Base-by-base conservation (phyloP, 1,140 invertebrate genomes). In the Nilaparvata lugens region DNA sequence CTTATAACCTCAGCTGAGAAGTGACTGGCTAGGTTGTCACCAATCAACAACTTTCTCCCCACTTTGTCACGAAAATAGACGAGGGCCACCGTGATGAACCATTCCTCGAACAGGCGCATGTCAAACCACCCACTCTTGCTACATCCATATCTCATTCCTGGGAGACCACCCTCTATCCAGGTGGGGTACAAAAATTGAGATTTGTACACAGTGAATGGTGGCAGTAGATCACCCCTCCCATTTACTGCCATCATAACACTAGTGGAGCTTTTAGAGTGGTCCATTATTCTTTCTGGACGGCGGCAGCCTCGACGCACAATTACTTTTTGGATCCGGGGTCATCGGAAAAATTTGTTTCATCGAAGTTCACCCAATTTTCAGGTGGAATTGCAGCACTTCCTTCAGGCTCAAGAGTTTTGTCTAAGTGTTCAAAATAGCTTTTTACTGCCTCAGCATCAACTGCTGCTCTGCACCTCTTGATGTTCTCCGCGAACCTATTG, bases 281-380 rank as follows among this genome's bases (percentile, higher is more conserved):
- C 62, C 7, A 38, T 58, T 2, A 66, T 57, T 19, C 19, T 24
- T 62, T 62, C 60, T 28, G 63, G 62, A 38, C 60, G 58, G 38
- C 64, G 64, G 14, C 18, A 9, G 13, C 59, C 40, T 58, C 62
- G 19, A 52, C 57, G 45, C 14, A 62, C 52, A 51, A 64, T 24
- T 0, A 58, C 48, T 35, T 62, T 64, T 68, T 69, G 61, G 7
- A 62, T 67, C 70, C 69, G 14, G 64, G 59, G 63, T 75, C 68
- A 62, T 74, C 72, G 0, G 59, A 62, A 14, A 74, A 62, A 66
- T 75, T 73, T 13, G 73, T 76, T 64, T 73, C 70, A 58, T 76
- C 74, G 61, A 69, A 75, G 62, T 75, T 75, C 3, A 73, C 24
- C 14, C 75, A 70, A 57, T 71, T 67, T 23, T 60, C 18, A 18